These are phyloP conservation scores for Sphecodes monilicornis DNA, from an alignment of 2,888 invertebrate genomes.

Conservation along the genomic window DNA sequence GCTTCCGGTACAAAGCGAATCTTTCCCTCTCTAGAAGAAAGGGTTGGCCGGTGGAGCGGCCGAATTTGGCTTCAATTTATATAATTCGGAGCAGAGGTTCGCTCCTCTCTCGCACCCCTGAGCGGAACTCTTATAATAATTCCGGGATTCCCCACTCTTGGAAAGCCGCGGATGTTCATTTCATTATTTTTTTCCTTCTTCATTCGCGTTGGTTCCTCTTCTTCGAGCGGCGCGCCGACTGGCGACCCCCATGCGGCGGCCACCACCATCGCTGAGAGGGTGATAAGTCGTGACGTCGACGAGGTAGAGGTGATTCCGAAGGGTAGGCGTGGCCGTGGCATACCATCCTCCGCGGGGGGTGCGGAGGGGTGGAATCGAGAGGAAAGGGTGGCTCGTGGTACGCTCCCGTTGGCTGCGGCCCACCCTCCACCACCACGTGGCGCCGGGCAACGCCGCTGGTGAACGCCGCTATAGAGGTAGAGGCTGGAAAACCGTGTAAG, in stretches of 20 bases:
- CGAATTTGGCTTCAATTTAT: slow-evolving; percentile 60
- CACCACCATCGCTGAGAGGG: slow-evolving; percentile 67
- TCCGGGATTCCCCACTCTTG: slow-evolving; percentile 79
- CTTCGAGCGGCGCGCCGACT: slow-evolving; percentile 14
- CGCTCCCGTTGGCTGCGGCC: slow-evolving; percentile 79
- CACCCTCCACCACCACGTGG: slow-evolving; percentile 73
- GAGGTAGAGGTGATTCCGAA: slow-evolving; percentile 80
- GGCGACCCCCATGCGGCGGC: not conserved
- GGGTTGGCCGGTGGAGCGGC: slow-evolving; percentile 4
- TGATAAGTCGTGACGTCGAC: slow-evolving; percentile 84
- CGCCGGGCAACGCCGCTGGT: slow-evolving; percentile 59
- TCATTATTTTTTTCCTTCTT: slow-evolving; percentile 81
- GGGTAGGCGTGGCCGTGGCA: slow-evolving; percentile 79
- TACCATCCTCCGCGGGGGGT: slow-evolving; percentile 68
- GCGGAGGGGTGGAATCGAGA: slow-evolving; percentile 62
- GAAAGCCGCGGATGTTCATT: slow-evolving; percentile 81
- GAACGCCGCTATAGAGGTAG: slow-evolving; percentile 51
- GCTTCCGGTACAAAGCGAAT: slow-evolving; percentile 61
- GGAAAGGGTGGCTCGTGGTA: slow-evolving; percentile 72
- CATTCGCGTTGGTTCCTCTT: slow-evolving; percentile 46
- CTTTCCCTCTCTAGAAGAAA: slow-evolving; percentile 40
- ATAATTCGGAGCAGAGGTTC: slow-evolving; percentile 62
- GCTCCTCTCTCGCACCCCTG: not conserved
- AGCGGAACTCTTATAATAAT: slow-evolving; percentile 81
- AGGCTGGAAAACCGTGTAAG: slow-evolving; percentile 71